Percentiles rank a stretch among this genome's conserved stretches.
Conservation (phyloP, 2,888 invertebrate genomes). For the Agrenia bidenticulata region DNA sequence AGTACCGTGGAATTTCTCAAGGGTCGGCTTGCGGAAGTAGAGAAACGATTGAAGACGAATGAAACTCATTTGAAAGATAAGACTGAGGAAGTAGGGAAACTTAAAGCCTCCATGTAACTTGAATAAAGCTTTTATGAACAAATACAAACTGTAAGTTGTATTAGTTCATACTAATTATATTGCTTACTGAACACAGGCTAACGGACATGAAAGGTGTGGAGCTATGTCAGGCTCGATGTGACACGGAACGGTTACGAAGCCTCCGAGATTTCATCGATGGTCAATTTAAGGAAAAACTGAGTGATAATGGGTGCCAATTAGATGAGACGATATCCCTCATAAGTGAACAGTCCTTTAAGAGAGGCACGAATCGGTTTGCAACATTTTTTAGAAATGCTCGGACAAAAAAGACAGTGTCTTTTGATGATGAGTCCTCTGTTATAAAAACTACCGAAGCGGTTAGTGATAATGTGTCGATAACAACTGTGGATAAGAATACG, state of each 20-base stretch:
- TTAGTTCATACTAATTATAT: not conserved
- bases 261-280: constrained; percentile 41
- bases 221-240: constrained; percentile 43
- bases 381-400: constrained; percentile 37
- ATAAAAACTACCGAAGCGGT: constrained; percentile 22
- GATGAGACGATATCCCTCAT: constrained; percentile 46
- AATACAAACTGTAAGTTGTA: no score
- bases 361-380: constrained; percentile 40
- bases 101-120: constrained; percentile 36
- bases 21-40: constrained; percentile 74
- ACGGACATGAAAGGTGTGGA: constrained; percentile 43
- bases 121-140: constrained; percentile 4
- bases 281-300: constrained; percentile 38
- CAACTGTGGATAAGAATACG: constrained; percentile 46
- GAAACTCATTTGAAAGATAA: constrained; percentile 66
- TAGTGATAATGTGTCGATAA: constrained; percentile 35
- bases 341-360: constrained; percentile 43
- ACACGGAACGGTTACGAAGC: constrained; percentile 43
- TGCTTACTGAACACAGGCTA: constrained; percentile 6
- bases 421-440: constrained; percentile 41
- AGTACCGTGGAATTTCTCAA: constrained; percentile 86
- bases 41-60: constrained; percentile 74
- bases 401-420: constrained; percentile 46
- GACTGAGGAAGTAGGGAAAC: constrained; percentile 36
- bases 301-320: constrained; percentile 31